These are phyloP conservation scores for Anableps anableps DNA, from an alignment of 2,797 vertebrate genomes.

Conservation along the genomic window DNA sequence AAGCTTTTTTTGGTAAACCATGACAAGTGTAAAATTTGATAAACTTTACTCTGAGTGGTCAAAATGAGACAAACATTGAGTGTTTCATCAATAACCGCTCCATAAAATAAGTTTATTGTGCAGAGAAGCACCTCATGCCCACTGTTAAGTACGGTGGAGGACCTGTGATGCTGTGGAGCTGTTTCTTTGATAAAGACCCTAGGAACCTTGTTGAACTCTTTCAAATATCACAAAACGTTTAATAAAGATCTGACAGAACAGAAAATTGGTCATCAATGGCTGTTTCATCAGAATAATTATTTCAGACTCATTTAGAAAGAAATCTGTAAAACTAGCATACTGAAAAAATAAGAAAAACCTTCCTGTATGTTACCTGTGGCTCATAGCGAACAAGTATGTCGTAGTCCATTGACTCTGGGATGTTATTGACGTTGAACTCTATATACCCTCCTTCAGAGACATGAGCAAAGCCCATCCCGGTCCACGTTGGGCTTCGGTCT, in stretches of 20 bases:
- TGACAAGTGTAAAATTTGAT: no score
- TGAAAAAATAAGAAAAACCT: background rate
- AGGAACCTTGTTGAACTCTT: background rate
- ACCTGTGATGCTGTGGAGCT: background rate
- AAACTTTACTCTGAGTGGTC: no score
- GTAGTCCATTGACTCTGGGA: constrained; percentile 96
- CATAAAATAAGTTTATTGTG: background rate
- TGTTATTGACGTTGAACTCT: constrained; percentile 88
- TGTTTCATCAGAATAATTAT: background rate
- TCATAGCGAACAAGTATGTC: constrained; percentile 94
- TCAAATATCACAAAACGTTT: background rate
- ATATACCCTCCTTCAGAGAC: constrained; percentile 91
- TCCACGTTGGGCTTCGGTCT: constrained; percentile 93
- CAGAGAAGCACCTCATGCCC: background rate
- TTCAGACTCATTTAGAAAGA: background rate
- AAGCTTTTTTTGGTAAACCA: no score
- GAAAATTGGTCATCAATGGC: background rate
- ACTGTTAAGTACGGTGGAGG: background rate
- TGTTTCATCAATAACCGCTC: background rate
- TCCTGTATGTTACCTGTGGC: constrained; percentile 85
- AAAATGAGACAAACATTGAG: background rate
- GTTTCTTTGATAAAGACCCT: background rate
- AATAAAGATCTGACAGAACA: background rate
- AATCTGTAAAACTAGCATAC: background rate
- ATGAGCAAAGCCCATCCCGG: constrained; percentile 91